A percentile compares a stretch with the other conserved stretches of the same genome.
phyloP scores from a whole-genome alignment of 2,888 invertebrate species.

The Elysia crispata region DNA sequence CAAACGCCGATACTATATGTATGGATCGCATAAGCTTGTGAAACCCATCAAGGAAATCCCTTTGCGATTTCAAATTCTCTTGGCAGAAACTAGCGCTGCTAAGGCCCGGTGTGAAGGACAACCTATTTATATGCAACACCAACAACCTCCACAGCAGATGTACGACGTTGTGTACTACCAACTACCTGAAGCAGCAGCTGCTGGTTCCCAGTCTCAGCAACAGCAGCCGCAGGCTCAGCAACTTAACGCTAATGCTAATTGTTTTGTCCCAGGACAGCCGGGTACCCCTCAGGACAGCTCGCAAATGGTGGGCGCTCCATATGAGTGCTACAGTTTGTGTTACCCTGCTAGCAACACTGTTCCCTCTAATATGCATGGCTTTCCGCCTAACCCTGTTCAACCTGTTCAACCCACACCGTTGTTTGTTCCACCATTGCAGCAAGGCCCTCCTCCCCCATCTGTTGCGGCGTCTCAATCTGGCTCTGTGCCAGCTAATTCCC shows the following conservation, averaged over 20 bases:
- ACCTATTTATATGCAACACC: slow-evolving; percentile 65
- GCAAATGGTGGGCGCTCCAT: neutral
- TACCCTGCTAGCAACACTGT: neutral
- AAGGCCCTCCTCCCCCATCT: slow-evolving; percentile 35
- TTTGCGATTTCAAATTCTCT: slow-evolving; percentile 68
- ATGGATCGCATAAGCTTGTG: slow-evolving; percentile 70
- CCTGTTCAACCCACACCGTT: slow-evolving; percentile 35
- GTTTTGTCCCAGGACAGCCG: slow-evolving; percentile 48
- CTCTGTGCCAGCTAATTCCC: slow-evolving; percentile 16
- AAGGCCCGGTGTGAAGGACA: slow-evolving; percentile 70
- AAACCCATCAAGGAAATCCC: slow-evolving; percentile 75
- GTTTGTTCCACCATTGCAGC: slow-evolving; percentile 45
- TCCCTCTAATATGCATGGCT: slow-evolving; percentile 11
- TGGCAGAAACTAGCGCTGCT: slow-evolving; percentile 67
- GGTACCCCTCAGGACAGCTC: slow-evolving; percentile 11
- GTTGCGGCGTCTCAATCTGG: slow-evolving; percentile 19
- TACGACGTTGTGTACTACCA: slow-evolving; percentile 49
- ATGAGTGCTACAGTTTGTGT: slow-evolving; percentile 39
- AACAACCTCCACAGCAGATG: slow-evolving; percentile 34
- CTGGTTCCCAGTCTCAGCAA: slow-evolving; percentile 29
- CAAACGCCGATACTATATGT: slow-evolving; percentile 70
- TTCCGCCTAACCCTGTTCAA: neutral
- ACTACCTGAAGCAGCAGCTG: neutral
- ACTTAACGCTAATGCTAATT: slow-evolving; percentile 46
- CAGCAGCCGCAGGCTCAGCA: neutral